These are phyloP conservation scores for Neolamprologus modestus DNA, from an alignment of 2,113 vertebrate species.

Conservation along the genomic window DNA sequence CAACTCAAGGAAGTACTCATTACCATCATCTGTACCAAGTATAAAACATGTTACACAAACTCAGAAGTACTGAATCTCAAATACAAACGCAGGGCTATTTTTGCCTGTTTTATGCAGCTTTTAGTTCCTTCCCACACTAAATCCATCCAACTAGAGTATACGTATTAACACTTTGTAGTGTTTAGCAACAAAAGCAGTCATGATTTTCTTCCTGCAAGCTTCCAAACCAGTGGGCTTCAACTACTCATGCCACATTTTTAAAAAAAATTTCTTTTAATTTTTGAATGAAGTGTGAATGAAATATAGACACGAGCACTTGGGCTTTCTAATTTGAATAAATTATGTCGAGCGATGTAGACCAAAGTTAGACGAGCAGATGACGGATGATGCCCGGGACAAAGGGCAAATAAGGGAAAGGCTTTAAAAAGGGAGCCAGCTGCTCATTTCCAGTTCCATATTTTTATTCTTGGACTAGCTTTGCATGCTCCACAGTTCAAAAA, in stretches of 20 bases:
- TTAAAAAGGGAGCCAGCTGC: not conserved
- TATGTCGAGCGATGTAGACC: not conserved
- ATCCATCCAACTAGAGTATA: fast-evolving
- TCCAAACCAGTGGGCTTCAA: not conserved
- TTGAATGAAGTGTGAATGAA: not conserved
- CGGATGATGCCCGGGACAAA: not conserved
- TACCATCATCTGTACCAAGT: not conserved
- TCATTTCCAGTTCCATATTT: not conserved
- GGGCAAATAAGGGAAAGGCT: not conserved
- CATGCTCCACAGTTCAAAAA: not conserved
- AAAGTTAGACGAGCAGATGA: not conserved
- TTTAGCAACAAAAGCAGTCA: not conserved
- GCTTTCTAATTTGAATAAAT: not conserved
- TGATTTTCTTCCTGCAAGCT: not conserved
- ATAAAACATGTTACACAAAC: not conserved
- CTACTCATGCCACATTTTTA: not conserved
- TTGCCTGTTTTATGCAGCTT: not conserved
- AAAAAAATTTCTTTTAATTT: not conserved
- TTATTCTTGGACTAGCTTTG: not conserved
- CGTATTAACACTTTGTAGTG: not conserved
- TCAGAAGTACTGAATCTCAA: not conserved
- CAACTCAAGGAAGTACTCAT: not conserved
- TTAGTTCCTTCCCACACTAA: not conserved
- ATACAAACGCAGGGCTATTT: not conserved
- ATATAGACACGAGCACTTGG: not conserved